Conservation (phyloP, 2,113 vertebrate species). For the Phalacrocorax pelagicus region DNA sequence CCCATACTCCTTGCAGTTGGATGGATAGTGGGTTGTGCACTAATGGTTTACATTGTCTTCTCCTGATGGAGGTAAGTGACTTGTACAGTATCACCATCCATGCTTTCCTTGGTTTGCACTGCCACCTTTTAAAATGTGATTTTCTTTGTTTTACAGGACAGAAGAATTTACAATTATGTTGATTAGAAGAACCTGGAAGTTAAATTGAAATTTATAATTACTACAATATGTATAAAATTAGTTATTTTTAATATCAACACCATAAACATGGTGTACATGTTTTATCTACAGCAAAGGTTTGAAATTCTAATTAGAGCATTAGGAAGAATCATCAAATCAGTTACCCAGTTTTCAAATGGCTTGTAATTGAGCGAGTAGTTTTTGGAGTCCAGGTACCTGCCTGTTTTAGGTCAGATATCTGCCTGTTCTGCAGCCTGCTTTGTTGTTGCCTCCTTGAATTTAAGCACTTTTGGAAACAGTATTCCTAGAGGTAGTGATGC, state of each 20-base stretch:
- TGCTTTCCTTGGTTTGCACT: neutral
- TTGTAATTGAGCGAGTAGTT: neutral
- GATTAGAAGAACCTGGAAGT: conserved; percentile 41
- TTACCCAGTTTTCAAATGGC: neutral
- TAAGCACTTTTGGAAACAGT: neutral
- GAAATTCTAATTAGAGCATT: neutral
- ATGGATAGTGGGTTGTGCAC: conserved; percentile 79
- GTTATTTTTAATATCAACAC: neutral
- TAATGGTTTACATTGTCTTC: conserved; percentile 80
- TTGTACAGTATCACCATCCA: neutral
- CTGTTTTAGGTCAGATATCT: neutral
- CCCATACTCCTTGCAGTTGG: conserved; percentile 76
- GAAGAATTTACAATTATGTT: conserved; percentile 30
- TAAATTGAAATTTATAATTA: neutral
- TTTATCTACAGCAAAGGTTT: neutral
- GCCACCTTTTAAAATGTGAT: neutral
- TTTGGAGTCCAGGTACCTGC: neutral
- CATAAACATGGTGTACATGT: neutral
- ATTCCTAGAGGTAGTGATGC: neutral
- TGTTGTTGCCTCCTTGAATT: neutral
- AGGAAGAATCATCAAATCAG: neutral
- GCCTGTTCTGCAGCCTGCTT: neutral
- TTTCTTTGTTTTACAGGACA: conserved; percentile 57
- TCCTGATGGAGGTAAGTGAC: conserved; percentile 64
- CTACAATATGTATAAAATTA: neutral